Conservation (phyloP, 2,888 invertebrate species). For the Cotesia congregata region DNA sequence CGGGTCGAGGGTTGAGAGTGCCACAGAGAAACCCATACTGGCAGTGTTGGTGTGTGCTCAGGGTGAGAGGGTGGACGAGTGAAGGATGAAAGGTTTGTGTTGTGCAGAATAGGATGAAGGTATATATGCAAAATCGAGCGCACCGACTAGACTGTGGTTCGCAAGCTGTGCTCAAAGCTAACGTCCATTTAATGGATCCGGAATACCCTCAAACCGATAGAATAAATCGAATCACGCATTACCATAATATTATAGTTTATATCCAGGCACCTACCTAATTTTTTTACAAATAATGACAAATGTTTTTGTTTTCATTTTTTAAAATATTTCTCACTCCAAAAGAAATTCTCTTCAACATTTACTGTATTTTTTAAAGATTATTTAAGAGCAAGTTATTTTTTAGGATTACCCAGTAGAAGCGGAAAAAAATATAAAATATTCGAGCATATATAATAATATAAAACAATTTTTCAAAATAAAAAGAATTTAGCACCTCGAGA, state of each 20-base stretch:
- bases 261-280: slow-evolving; percentile 1
- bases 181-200: slow-evolving; percentile 65
- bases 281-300: not conserved
- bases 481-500: slow-evolving; percentile 46
- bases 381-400: no score
- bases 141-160: slow-evolving; percentile 36
- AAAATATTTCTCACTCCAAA: no score
- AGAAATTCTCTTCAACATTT: no score
- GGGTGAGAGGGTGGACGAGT: not conserved
- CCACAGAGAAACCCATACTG: not conserved
- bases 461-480: slow-evolving; percentile 51
- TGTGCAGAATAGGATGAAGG: slow-evolving; percentile 38
- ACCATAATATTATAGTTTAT: slow-evolving; percentile 2
- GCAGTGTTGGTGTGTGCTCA: not conserved
- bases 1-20: slow-evolving; percentile 21
- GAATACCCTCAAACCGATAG: slow-evolving; percentile 63
- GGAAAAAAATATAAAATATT: no score
- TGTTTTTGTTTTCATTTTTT: not conserved
- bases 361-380: no score
- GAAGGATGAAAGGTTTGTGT: not conserved
- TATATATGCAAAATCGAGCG: slow-evolving; percentile 60
- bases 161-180: slow-evolving; percentile 56
- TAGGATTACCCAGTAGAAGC: no score
- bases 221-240: slow-evolving; percentile 59
- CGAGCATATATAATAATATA: not conserved